Evolutionary conservation across 2,888 invertebrate species (phyloP).

Genomic region (Gnatocerus cornutus): DNA sequence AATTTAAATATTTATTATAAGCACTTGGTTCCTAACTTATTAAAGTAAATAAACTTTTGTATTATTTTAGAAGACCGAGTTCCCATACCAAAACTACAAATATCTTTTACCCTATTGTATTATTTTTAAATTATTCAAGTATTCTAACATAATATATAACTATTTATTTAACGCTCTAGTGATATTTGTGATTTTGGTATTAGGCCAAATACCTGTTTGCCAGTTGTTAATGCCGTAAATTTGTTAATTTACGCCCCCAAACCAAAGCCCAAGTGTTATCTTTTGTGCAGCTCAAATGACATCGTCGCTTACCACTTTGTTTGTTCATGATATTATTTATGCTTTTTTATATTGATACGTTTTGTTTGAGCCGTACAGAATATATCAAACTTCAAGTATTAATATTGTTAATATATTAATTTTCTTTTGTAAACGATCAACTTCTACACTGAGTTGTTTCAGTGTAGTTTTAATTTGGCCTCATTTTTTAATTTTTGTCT

Average conservation of each 20-base stretch:
- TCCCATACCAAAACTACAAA: conserved; percentile 66
- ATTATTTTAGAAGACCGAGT: conserved; percentile 65
- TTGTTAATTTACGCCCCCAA: conserved; percentile 62
- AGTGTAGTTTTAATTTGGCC: conserved; percentile 67
- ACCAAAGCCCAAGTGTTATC: conserved; percentile 63
- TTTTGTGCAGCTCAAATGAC: conserved; percentile 32
- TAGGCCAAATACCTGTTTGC: conserved; percentile 62
- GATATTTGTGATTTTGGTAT: conserved; percentile 67
- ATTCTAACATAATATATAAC: conserved; percentile 58
- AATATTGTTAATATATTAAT: conserved; percentile 66
- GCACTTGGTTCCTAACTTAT: conserved; percentile 71
- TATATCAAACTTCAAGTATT: conserved; percentile 67
- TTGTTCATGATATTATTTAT: conserved; percentile 43
- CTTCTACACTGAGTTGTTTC: conserved; percentile 58
- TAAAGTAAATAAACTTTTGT: conserved; percentile 64
- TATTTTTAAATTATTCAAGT: conserved; percentile 62
- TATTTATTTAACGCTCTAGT: conserved; percentile 52
- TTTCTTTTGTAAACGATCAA: conserved; percentile 58
- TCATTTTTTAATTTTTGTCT: conserved; percentile 64
- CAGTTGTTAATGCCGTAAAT: conserved; percentile 62
- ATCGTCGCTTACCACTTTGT: conserved; percentile 30
- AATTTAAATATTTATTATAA: conserved; percentile 68
- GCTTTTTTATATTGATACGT: conserved; percentile 36
- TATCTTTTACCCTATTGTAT: conserved; percentile 57
- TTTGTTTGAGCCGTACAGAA: conserved; percentile 52